A percentile compares a stretch with the other conserved stretches of the same genome.
These are phyloP conservation scores for Eristalis intricaria DNA, from an alignment of 2,888 invertebrate genomes.

Conservation along the genomic window DNA sequence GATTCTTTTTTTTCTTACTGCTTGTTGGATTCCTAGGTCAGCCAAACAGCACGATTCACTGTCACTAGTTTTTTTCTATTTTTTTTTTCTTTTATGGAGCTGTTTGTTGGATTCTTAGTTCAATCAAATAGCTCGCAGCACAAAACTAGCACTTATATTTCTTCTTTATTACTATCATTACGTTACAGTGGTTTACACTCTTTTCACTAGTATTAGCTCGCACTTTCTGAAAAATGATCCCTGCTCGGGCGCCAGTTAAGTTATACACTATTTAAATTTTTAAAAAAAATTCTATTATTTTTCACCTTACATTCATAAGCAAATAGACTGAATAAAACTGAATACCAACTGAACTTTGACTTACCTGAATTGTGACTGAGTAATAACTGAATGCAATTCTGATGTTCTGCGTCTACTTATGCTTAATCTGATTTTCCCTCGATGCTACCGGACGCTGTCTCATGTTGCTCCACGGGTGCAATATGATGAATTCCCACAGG, in stretches of 20 bases:
- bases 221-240: not conserved
- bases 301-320: not conserved
- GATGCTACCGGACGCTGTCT: no score
- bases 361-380: no score
- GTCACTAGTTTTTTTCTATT: not conserved
- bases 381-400: not conserved
- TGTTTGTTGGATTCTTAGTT: not conserved
- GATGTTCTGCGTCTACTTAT: no score
- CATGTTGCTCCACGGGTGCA: no score
- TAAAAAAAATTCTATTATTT: not conserved
- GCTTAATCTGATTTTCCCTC: no score
- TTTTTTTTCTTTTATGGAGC: no score
- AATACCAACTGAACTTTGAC: no score
- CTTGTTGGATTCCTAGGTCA: not conserved
- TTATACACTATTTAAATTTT: not conserved
- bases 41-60: not conserved
- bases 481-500: no score
- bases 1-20: no score
- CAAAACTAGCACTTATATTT: not conserved
- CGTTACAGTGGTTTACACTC: not conserved
- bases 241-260: no score
- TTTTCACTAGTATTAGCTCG: not conserved
- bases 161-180: not conserved
- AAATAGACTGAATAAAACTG: no score
- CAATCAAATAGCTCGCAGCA: not conserved